Percentiles rank a stretch among this genome's conserved stretches.
phyloP scores from a whole-genome alignment of 2,888 invertebrate genomes.

The Eupsilia transversa region DNA sequence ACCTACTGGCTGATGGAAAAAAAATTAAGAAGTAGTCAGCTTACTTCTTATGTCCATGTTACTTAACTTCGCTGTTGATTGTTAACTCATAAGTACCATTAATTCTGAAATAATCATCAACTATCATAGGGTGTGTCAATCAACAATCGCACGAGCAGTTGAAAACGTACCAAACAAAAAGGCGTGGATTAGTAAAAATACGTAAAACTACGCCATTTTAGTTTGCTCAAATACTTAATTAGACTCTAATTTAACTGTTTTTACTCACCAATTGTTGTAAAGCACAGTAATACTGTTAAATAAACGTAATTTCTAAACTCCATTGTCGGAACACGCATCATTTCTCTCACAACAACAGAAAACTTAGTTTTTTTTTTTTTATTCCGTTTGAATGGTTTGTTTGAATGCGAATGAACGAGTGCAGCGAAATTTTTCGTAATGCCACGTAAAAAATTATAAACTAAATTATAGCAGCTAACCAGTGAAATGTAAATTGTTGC shows the following conservation, averaged over 20 bases:
- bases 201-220: conserved; percentile 37
- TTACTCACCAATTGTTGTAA: conserved; percentile 77
- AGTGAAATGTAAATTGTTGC: background rate
- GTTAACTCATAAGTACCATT: background rate
- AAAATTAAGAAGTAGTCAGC: no score
- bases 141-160: conserved; percentile 23
- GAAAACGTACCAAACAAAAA: conserved; percentile 22
- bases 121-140: conserved; percentile 55
- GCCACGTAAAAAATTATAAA: background rate
- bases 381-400: conserved; percentile 64
- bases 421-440: background rate
- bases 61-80: background rate
- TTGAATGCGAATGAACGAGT: conserved; percentile 54
- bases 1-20: conserved; percentile 20
- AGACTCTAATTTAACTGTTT: conserved; percentile 17
- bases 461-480: background rate
- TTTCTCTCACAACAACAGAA: conserved; percentile 46
- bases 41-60: no score
- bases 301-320: conserved; percentile 73
- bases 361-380: conserved; percentile 33
- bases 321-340: conserved; percentile 70
- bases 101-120: conserved; percentile 9
- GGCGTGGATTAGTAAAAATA: conserved; percentile 51
- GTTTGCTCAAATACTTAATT: background rate
- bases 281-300: conserved; percentile 73